Percentiles rank a stretch among this genome's conserved stretches.
phyloP scores from a whole-genome alignment of 2,113 vertebrate species.

The Galbula dea region DNA sequence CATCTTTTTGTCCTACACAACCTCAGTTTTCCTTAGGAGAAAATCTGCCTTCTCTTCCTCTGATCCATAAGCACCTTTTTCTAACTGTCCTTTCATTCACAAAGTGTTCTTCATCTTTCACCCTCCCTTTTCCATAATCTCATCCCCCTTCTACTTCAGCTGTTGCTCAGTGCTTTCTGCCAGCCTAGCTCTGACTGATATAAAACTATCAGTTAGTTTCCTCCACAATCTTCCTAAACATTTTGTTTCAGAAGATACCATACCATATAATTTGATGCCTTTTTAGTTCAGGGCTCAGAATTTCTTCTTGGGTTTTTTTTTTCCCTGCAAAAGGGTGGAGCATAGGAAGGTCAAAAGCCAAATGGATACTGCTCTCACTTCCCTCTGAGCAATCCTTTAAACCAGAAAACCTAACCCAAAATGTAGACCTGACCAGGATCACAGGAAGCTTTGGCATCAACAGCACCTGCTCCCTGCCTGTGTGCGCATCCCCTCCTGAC shows the following conservation, averaged over 20 bases:
- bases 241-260: background rate
- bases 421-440: background rate
- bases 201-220: background rate
- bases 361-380: background rate
- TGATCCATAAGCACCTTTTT: background rate
- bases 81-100: background rate
- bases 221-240: background rate
- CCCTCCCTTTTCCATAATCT: background rate
- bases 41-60: background rate
- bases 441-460: background rate
- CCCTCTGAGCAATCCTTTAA: background rate
- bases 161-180: background rate
- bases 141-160: background rate
- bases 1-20: background rate
- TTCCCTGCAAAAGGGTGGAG: background rate
- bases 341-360: background rate
- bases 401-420: background rate
- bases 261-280: slow-evolving; percentile 23
- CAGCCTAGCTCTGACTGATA: background rate
- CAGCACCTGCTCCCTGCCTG: background rate
- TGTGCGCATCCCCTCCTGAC: background rate
- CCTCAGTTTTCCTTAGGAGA: background rate
- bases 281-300: background rate
- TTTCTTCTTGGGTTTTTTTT: no score
- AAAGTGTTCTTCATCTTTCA: background rate